Evolutionary conservation across 2,888 invertebrate species (phyloP).

Genomic region (Hesperia comma): DNA sequence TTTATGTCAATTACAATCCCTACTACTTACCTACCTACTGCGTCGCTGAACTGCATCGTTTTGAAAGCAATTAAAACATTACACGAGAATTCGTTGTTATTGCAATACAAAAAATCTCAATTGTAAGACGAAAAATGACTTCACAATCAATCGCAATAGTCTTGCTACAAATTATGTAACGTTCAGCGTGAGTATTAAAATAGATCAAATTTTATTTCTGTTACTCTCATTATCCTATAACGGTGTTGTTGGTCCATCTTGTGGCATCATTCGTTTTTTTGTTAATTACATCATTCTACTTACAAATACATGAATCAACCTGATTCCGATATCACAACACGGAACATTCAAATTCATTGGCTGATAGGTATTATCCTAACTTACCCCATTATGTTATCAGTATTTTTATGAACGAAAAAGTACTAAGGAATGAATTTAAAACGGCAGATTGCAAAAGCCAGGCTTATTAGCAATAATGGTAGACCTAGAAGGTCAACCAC

Average conservation of each 20-base stretch:
- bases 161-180: conserved; percentile 18
- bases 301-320: too few relatives aligned
- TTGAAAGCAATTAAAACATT: conserved; percentile 1
- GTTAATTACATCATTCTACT: too few relatives aligned
- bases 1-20: background rate
- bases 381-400: background rate
- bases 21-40: background rate
- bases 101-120: conserved; percentile 23
- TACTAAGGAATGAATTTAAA: conserved; percentile 65
- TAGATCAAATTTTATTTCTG: background rate
- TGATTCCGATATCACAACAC: background rate
- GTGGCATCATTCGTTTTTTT: background rate
- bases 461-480: conserved; percentile 77
- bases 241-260: background rate
- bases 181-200: background rate
- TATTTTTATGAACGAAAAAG: conserved; percentile 49
- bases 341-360: background rate
- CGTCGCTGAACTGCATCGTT: background rate
- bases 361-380: background rate
- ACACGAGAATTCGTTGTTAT: conserved; percentile 1
- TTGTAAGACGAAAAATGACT: conserved; percentile 21
- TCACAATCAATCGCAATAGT: conserved; percentile 30
- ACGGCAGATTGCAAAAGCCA: conserved; percentile 70
- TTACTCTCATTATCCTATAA: conserved; percentile 14
- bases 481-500: conserved; percentile 74